A percentile compares a stretch with the other conserved stretches of the same genome.
Evolutionary conservation across 1,140 invertebrate species (phyloP).

Genomic region (Popillia japonica): DNA sequence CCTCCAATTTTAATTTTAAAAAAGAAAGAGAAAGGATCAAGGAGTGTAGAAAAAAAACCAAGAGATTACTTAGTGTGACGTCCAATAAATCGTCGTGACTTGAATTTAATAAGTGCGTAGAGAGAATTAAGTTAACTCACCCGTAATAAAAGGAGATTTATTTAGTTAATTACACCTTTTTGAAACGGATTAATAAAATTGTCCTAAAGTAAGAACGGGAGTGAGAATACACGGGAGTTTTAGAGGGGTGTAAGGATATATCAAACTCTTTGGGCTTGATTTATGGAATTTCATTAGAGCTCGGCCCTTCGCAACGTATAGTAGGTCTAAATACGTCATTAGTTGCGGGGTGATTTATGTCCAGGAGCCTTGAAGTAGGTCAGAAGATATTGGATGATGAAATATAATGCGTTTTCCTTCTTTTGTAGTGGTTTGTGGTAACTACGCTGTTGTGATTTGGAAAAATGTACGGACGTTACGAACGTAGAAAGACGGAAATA

Average conservation of each 20-base stretch:
- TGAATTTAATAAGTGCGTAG: conserved; percentile 16
- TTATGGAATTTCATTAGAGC: conserved; percentile 35
- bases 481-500: neutral
- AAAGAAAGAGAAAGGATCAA: too few relatives aligned
- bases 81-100: neutral
- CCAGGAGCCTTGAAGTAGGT: conserved; percentile 28
- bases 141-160: conserved; percentile 30
- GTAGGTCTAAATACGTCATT: conserved; percentile 35
- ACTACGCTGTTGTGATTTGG: neutral
- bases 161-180: conserved; percentile 34
- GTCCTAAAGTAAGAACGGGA: conserved; percentile 6
- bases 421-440: neutral
- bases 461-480: conserved; percentile 1
- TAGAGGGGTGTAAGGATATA: conserved; percentile 25
- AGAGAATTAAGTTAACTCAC: conserved; percentile 12
- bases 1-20: too few relatives aligned
- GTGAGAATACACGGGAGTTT: neutral
- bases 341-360: conserved; percentile 30
- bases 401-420: conserved; percentile 25
- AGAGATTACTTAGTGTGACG: too few relatives aligned
- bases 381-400: conserved; percentile 31
- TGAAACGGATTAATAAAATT: conserved; percentile 35
- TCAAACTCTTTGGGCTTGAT: conserved; percentile 32
- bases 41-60: too few relatives aligned
- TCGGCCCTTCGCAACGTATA: conserved; percentile 32